These are phyloP conservation scores for Ceriagrion tenellum DNA, from an alignment of 2,888 invertebrate species.

Conservation along the genomic window DNA sequence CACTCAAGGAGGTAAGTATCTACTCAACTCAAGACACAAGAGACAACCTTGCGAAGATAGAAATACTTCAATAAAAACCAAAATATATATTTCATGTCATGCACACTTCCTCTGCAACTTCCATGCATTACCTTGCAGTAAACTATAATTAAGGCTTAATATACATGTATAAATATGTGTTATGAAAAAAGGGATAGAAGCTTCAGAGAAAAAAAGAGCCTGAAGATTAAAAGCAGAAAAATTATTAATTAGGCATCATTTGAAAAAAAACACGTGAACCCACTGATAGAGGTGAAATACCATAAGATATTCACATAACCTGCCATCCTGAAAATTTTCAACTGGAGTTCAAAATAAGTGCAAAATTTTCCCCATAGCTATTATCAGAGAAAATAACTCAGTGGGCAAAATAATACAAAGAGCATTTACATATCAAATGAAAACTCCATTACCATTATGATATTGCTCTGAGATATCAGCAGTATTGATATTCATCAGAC, in stretches of 20 bases:
- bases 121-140: conserved; percentile 33
- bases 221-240: background rate
- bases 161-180: background rate
- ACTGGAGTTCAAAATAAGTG: background rate
- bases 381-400: background rate
- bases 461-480: background rate
- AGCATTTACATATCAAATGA: no score
- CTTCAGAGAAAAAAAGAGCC: background rate
- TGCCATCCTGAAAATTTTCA: background rate
- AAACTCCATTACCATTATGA: background rate
- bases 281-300: background rate
- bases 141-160: background rate
- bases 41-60: background rate
- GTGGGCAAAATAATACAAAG: background rate
- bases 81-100: conserved; percentile 11
- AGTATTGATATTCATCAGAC: background rate
- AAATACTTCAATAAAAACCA: background rate
- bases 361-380: background rate
- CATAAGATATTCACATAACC: background rate
- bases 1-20: conserved; percentile 30
- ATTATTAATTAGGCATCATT: background rate
- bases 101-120: background rate
- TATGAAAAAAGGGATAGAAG: background rate
- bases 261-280: background rate
- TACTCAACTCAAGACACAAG: conserved; percentile 15